These are phyloP conservation scores for Xenus cinereus DNA, from an alignment of 2,113 vertebrate genomes.

Conservation along the genomic window DNA sequence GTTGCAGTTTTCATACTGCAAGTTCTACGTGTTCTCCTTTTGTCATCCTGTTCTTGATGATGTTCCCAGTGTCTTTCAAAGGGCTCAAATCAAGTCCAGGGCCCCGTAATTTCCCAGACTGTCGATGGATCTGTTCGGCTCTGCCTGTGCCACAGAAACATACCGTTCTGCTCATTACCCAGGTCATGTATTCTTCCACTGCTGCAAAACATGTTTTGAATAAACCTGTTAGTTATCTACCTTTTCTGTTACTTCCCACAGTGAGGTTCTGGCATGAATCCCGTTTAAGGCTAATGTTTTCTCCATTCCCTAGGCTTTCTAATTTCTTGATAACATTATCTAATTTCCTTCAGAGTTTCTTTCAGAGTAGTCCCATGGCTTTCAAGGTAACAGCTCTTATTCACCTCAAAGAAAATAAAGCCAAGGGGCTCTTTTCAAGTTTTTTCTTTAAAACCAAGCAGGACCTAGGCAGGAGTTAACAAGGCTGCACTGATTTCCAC, in stretches of 20 bases:
- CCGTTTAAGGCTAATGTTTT: constrained; percentile 13
- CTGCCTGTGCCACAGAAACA: constrained; percentile 29
- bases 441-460: not conserved
- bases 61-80: not conserved
- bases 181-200: not conserved
- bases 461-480: not conserved
- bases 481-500: not conserved
- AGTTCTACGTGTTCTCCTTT: not conserved
- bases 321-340: constrained; percentile 38
- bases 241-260: constrained; percentile 59
- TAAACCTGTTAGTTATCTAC: constrained; percentile 35
- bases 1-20: not conserved
- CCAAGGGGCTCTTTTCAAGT: not conserved
- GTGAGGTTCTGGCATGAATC: constrained; percentile 32
- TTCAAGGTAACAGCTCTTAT: constrained; percentile 29
- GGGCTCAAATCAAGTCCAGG: not conserved
- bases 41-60: not conserved
- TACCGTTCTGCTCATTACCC: constrained; percentile 19
- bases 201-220: constrained; percentile 42
- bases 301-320: constrained; percentile 30
- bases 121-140: not conserved
- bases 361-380: constrained; percentile 9
- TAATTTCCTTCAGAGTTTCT: constrained; percentile 62
- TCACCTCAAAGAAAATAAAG: not conserved
- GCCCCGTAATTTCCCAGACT: not conserved